phyloP scores from a whole-genome alignment of 2,113 vertebrate genomes.

The Scolopax mira region DNA sequence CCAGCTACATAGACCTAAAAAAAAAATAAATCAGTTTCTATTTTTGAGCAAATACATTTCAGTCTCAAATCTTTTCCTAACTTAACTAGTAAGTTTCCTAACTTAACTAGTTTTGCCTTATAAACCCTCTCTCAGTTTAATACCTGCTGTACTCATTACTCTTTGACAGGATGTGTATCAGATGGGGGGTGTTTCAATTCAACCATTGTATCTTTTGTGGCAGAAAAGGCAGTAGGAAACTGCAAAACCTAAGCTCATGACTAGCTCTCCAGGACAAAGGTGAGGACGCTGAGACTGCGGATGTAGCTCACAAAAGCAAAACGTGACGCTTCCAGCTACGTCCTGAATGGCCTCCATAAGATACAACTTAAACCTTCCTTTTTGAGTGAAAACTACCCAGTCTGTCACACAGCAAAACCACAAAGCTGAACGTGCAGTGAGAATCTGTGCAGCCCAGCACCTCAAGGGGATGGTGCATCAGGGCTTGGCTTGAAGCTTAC shows the following conservation, averaged over 20 bases:
- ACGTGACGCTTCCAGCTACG: neutral
- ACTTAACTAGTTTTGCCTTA: neutral
- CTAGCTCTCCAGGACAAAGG: neutral
- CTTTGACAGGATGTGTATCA: neutral
- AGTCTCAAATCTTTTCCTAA: neutral
- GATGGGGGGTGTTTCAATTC: neutral
- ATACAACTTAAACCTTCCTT: neutral
- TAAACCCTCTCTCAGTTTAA: neutral
- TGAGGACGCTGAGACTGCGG: fast-evolving
- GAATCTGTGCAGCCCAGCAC: neutral
- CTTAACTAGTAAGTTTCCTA: neutral
- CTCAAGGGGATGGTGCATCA: neutral
- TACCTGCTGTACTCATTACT: neutral
- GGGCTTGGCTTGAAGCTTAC: neutral
- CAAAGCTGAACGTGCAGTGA: neutral
- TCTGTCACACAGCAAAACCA: neutral
- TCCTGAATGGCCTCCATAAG: neutral
- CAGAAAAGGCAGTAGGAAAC: neutral
- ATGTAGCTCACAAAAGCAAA: neutral
- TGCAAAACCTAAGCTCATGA: neutral
- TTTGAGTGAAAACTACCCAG: fast-evolving
- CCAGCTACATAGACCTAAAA: neutral
- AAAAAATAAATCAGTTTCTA: neutral
- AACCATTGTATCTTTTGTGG: neutral
- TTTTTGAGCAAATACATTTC: neutral